Conservation (phyloP, 2,888 invertebrate genomes). For the Cybosia mesomella region DNA sequence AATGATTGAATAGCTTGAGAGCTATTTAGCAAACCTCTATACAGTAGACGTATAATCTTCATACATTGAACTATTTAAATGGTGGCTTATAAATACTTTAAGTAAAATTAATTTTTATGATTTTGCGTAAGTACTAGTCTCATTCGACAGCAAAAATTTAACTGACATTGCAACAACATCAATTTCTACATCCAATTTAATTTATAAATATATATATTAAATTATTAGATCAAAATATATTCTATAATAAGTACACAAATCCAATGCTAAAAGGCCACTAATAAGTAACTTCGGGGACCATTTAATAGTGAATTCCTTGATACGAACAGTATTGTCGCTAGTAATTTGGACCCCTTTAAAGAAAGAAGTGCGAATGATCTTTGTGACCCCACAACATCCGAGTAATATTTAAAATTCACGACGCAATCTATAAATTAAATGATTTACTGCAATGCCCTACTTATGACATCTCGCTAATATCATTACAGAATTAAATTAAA, state of each 20-base stretch:
- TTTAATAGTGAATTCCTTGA: constrained; percentile 32
- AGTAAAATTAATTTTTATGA: constrained; percentile 66
- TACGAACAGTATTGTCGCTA: constrained; percentile 28
- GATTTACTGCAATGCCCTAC: constrained; percentile 43
- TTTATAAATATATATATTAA: constrained; percentile 44
- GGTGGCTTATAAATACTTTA: constrained; percentile 70
- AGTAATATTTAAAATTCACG: constrained; percentile 68
- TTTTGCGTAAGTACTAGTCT: constrained; percentile 60
- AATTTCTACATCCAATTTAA: constrained; percentile 53
- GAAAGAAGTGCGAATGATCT: constrained; percentile 55
- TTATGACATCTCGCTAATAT: constrained; percentile 34
- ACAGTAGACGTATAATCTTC: constrained; percentile 51
- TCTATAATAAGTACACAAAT: constrained; percentile 47
- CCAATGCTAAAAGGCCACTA: constrained; percentile 63
- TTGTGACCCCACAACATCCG: constrained; percentile 75
- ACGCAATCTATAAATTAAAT: constrained; percentile 57
- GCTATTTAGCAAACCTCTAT: constrained; percentile 51
- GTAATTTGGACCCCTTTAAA: constrained; percentile 41
- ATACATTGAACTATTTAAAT: constrained; percentile 60
- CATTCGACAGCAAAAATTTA: constrained; percentile 55
- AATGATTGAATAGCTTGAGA: constrained; percentile 55
- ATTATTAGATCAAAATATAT: constrained; percentile 58
- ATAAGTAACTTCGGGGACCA: constrained; percentile 55
- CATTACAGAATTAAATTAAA: constrained; percentile 44
- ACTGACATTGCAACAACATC: constrained; percentile 53